These are phyloP conservation scores for Papilio polyxenes DNA, from an alignment of 1,140 invertebrate species.

Conservation along the genomic window DNA sequence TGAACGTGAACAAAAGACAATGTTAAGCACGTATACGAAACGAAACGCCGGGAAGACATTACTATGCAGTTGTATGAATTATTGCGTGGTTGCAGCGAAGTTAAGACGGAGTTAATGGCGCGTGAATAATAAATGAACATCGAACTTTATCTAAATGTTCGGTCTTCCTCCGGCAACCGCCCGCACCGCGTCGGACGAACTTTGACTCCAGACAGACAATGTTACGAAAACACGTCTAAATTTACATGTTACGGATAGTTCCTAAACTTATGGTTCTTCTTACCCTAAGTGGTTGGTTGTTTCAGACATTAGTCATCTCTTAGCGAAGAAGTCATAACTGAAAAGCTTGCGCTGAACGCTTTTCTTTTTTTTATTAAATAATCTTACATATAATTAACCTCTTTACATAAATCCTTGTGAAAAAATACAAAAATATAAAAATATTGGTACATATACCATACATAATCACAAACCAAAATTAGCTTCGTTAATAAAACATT, in stretches of 20 bases:
- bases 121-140: constrained; percentile 66
- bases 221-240: constrained; percentile 34
- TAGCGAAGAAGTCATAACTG: neutral
- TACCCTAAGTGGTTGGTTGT: constrained; percentile 1
- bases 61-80: constrained; percentile 57
- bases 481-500: neutral
- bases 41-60: constrained; percentile 55
- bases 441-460: no score
- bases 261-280: neutral
- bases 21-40: constrained; percentile 17
- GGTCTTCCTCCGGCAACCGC: constrained; percentile 46
- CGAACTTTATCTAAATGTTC: constrained; percentile 63
- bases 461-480: neutral
- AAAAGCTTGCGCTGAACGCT: neutral
- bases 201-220: constrained; percentile 21
- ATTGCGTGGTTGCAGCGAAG: constrained; percentile 52
- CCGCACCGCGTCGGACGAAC: constrained; percentile 10
- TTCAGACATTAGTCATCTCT: neutral
- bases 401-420: no score
- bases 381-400: no score
- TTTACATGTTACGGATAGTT: constrained; percentile 32
- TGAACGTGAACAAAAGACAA: constrained; percentile 6
- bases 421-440: no score
- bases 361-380: neutral
- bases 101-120: constrained; percentile 60